Percentiles rank a stretch among this genome's conserved stretches.
phyloP scores from a whole-genome alignment of 2,797 vertebrate genomes.

The Girardinus metallicus region DNA sequence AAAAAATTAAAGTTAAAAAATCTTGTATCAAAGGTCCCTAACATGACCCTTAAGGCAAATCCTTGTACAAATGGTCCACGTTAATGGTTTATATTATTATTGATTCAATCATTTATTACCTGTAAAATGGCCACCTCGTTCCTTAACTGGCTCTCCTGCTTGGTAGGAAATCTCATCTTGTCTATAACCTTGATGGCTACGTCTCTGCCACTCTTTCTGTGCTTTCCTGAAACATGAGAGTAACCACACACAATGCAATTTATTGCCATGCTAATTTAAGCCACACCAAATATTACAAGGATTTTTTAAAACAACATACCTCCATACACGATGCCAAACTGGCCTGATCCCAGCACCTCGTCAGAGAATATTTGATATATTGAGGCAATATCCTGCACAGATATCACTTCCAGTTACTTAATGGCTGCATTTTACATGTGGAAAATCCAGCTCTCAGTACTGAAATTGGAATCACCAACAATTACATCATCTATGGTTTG shows the following conservation, averaged over 20 bases:
- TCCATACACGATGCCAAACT: conserved; percentile 98
- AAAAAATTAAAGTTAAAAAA: not conserved
- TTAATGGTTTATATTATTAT: fast-evolving
- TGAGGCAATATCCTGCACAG: conserved; percentile 92
- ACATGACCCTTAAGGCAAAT: not conserved
- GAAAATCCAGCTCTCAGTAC: conserved; percentile 25
- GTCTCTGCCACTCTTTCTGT: conserved; percentile 96
- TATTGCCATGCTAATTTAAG: not conserved
- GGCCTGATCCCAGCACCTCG: conserved; percentile 96
- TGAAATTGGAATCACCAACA: conserved; percentile 7
- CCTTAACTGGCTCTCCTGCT: conserved; percentile 97
- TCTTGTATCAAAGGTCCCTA: not conserved
- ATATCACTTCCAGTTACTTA: conserved; percentile 34
- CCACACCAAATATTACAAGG: not conserved
- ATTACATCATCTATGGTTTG: conserved; percentile 34
- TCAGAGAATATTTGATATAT: conserved; percentile 99
- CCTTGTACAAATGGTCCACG: not conserved
- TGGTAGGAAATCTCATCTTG: conserved; percentile 98
- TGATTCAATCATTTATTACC: conserved; percentile 74
- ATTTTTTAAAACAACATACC: conserved; percentile 76
- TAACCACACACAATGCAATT: not conserved
- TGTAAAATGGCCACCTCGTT: conserved; percentile 99
- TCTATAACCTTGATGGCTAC: conserved; percentile 99
- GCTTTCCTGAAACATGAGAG: conserved; percentile 84
- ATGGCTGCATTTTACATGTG: conserved; percentile 14